Evolutionary conservation across 2,113 vertebrate species (phyloP).

Genomic region (Ariopsis seemanni): DNA sequence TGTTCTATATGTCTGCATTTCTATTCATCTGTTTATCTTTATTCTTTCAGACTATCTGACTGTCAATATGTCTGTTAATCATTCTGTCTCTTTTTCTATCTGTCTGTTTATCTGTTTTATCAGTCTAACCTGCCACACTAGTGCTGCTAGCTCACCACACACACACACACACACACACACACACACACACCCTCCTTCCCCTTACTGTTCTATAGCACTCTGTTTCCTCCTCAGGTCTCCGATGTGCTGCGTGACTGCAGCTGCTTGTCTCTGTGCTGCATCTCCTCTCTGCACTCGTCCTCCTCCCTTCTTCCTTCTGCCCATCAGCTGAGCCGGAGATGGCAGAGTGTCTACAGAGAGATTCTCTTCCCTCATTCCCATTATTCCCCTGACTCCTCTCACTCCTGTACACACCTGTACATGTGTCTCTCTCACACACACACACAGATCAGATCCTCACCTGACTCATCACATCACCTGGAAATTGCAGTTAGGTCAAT

Average conservation of each 20-base stretch:
- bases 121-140: neutral
- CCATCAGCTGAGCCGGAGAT: conserved; percentile 50
- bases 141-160: no score
- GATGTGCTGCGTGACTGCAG: conserved; percentile 51
- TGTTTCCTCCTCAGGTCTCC: conserved; percentile 55
- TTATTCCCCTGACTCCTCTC: neutral
- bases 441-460: neutral
- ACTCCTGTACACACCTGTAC: conserved; percentile 22
- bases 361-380: neutral
- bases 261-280: conserved; percentile 4
- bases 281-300: neutral
- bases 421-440: neutral
- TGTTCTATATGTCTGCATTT: neutral
- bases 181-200: neutral
- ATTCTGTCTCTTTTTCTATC: neutral
- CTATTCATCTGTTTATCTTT: neutral
- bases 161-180: no score
- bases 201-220: conserved; percentile 51
- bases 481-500: neutral
- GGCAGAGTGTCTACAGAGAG: conserved; percentile 38
- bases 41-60: neutral
- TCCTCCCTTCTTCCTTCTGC: conserved; percentile 28
- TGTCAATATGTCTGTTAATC: neutral
- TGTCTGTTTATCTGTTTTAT: neutral
- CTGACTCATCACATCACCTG: neutral